Conservation (phyloP, 2,113 vertebrate species). For the Drymodes brunneopygia region DNA sequence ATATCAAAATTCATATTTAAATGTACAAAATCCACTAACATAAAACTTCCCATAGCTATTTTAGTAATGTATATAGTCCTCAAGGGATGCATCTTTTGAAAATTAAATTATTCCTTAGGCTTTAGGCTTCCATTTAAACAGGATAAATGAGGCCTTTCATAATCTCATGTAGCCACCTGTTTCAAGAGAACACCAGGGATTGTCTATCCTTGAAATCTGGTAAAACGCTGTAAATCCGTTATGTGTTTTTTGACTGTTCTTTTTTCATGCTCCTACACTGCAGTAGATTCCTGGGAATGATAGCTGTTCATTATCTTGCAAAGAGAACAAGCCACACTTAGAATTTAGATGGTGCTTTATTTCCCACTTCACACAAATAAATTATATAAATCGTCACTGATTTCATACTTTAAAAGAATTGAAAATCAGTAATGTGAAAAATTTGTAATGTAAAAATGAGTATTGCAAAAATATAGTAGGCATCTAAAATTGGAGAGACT, state of each 20-base stretch:
- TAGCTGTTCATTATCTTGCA: background rate
- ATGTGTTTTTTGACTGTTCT: background rate
- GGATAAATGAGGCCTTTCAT: background rate
- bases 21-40: background rate
- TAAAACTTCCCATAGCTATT: background rate
- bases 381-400: background rate
- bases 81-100: background rate
- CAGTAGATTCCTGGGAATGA: background rate
- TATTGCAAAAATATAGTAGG: background rate
- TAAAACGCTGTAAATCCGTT: background rate
- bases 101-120: background rate
- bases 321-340: background rate
- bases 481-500: background rate
- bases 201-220: background rate
- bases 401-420: background rate
- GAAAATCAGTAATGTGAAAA: background rate
- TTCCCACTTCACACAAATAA: background rate
- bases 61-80: background rate
- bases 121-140: background rate
- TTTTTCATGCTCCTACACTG: background rate
- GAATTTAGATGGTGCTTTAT: background rate
- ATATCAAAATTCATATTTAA: background rate
- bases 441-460: background rate
- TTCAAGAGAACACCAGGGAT: constrained; percentile 3
- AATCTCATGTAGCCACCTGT: background rate